These are phyloP conservation scores for Chorisops tibialis DNA, from an alignment of 2,888 invertebrate genomes.

Conservation along the genomic window DNA sequence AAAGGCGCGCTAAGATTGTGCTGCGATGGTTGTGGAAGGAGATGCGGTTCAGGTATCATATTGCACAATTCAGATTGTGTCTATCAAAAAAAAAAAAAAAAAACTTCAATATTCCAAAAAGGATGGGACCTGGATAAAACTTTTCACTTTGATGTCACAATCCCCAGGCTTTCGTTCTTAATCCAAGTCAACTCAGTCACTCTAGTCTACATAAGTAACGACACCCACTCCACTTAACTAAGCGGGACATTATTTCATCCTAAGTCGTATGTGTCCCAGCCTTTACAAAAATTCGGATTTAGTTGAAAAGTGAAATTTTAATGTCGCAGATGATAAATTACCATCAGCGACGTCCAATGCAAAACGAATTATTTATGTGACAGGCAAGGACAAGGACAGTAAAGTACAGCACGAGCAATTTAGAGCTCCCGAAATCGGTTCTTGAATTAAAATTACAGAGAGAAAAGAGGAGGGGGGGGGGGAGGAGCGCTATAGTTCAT, in stretches of 20 bases:
- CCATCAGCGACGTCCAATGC: constrained; percentile 24
- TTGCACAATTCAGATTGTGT: too few species aligned
- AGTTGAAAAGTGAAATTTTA: constrained; percentile 33
- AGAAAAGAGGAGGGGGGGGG: neutral
- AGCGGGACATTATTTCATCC: neutral
- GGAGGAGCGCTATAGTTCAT: neutral
- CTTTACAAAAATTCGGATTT: neutral
- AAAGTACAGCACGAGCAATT: neutral
- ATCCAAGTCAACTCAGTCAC: neutral
- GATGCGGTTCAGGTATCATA: too few species aligned
- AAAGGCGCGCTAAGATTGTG: too few species aligned
- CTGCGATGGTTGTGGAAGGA: too few species aligned
- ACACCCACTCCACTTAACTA: too few species aligned
- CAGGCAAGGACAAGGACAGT: neutral
- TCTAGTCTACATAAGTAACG: neutral
- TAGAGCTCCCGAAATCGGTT: neutral
- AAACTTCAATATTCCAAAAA: too few species aligned
- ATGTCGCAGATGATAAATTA: constrained; percentile 33
- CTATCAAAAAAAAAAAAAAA: too few species aligned
- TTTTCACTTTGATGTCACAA: too few species aligned
- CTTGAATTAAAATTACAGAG: neutral
- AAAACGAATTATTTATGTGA: constrained; percentile 31
- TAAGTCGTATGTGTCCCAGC: too few species aligned
- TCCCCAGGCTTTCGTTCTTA: neutral
- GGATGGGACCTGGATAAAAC: too few species aligned